These are phyloP conservation scores for Bradypodion ventrale DNA, from an alignment of 2,797 vertebrate species.

Conservation along the genomic window DNA sequence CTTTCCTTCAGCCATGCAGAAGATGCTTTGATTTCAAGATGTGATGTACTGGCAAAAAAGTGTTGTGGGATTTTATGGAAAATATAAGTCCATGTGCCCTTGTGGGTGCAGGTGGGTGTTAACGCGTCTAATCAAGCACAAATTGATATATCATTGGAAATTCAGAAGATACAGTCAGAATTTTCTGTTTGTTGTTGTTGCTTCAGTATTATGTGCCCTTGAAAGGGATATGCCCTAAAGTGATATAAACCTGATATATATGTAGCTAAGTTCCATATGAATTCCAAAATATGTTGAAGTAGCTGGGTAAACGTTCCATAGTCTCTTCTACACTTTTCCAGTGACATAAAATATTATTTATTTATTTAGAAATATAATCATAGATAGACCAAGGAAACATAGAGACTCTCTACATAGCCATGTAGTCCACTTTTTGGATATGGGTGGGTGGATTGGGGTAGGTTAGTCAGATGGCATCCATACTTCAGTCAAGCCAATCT, in stretches of 20 bases:
- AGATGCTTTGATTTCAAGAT: not conserved
- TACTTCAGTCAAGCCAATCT: too few relatives aligned
- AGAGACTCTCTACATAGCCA: too few relatives aligned
- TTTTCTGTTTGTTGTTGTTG: not conserved
- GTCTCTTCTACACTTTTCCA: not conserved
- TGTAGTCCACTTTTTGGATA: too few relatives aligned
- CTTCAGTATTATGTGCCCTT: not conserved
- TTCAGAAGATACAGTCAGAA: not conserved
- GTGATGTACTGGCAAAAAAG: slow-evolving; percentile 31
- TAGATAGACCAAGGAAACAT: not conserved
- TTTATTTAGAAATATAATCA: not conserved
- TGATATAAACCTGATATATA: too few relatives aligned
- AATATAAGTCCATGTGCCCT: not conserved
- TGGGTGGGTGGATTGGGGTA: too few relatives aligned
- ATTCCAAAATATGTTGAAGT: not conserved
- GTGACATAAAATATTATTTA: not conserved
- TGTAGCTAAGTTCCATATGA: too few relatives aligned
- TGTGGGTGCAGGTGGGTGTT: not conserved
- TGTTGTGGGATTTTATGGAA: slow-evolving; percentile 6
- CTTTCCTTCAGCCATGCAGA: slow-evolving; percentile 22
- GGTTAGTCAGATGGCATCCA: too few relatives aligned
- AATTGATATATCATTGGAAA: not conserved
- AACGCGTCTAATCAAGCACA: not conserved
- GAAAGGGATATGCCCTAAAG: not conserved
- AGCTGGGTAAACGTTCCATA: not conserved